A percentile compares a stretch with the other conserved stretches of the same genome.
Conservation (phyloP, 2,797 vertebrate genomes). For the Cyprinella venusta region DNA sequence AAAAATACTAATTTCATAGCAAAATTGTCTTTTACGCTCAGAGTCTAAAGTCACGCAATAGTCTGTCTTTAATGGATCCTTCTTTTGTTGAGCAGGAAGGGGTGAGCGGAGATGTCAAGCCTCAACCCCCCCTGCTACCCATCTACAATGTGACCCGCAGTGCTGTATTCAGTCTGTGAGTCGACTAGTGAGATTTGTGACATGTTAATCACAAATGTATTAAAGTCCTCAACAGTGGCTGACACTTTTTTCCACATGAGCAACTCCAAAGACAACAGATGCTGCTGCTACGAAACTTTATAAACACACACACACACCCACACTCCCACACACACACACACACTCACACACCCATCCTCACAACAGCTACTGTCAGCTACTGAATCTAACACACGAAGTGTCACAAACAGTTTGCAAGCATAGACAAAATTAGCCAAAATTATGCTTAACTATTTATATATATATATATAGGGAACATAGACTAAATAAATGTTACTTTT, state of each 20-base stretch:
- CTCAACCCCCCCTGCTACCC: background rate
- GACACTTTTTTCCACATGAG: slow-evolving; percentile 59
- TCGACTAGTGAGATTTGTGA: slow-evolving; percentile 57
- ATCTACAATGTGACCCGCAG: slow-evolving; percentile 54
- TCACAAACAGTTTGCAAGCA: slow-evolving; percentile 7
- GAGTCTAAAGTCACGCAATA: background rate
- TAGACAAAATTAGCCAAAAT: background rate
- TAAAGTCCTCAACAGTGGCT: slow-evolving; percentile 73
- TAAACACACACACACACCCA: slow-evolving; percentile 45
- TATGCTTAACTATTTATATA: background rate
- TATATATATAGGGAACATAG: background rate
- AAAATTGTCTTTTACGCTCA: slow-evolving; percentile 9
- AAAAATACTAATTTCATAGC: background rate
- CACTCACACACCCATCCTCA: slow-evolving; percentile 37
- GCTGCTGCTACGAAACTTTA: background rate
- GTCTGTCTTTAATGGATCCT: slow-evolving; percentile 53
- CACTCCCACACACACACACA: slow-evolving; percentile 34
- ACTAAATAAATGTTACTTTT: background rate
- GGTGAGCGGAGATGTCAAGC: slow-evolving; percentile 21
- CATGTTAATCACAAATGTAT: slow-evolving; percentile 74
- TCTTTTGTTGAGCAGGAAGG: slow-evolving; percentile 60
- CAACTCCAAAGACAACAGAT: slow-evolving; percentile 43
- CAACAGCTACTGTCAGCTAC: slow-evolving; percentile 8
- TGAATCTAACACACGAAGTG: slow-evolving; percentile 22
- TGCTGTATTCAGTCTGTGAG: slow-evolving; percentile 41